Evolutionary conservation across 1,140 invertebrate species (phyloP), one percentile per base, ranked within the genome.

Genomic region (Drosophila sucinea): DNA sequence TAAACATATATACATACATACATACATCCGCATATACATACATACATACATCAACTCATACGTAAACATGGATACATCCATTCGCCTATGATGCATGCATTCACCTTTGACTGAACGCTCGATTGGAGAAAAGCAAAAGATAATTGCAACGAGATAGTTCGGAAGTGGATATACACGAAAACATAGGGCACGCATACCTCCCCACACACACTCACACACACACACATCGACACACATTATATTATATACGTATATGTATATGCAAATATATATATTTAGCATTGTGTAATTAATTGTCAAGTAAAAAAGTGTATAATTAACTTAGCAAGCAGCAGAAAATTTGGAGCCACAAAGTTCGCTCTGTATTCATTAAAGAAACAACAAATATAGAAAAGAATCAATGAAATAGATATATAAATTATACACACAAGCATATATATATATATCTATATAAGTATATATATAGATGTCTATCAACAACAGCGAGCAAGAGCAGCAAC

Each of bases 231-330:
- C 29, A 61, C 35, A 38, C 35, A 38, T n/a, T 38, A 38, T 11
- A 38, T 11, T 38, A 38, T 55, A 68, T 62, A 73, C 35, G 60
- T 67, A 78, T 65, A 79, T 78, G 61, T 77, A 65, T 86, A 81
- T 84, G 57, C 51, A 65, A 33, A 71, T 81, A 84, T 73, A 84
- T 73, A 83, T 77, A 56, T 56, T 61, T 87, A 87, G 83, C 76
- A 73, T 87, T 89, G 80, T 89, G 80, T 87, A 89, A 87, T 89
- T 87, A 89, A 66, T 71, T 78, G 62, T 83, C 67, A 60, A 87
- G 70, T 81, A 77, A 73, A 78, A 78, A 76, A 71, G 10, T 86
- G 79, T 86, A 79, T 89, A 87, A 89, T 89, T 87, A 87, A 80
- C 72, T 77, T 89, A 89, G 63, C 73, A 71, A 73, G 66, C 79